Percentiles rank a stretch among this genome's conserved stretches.
These are phyloP conservation scores for Agriotes lineatus DNA, from an alignment of 2,888 invertebrate genomes.

Conservation along the genomic window DNA sequence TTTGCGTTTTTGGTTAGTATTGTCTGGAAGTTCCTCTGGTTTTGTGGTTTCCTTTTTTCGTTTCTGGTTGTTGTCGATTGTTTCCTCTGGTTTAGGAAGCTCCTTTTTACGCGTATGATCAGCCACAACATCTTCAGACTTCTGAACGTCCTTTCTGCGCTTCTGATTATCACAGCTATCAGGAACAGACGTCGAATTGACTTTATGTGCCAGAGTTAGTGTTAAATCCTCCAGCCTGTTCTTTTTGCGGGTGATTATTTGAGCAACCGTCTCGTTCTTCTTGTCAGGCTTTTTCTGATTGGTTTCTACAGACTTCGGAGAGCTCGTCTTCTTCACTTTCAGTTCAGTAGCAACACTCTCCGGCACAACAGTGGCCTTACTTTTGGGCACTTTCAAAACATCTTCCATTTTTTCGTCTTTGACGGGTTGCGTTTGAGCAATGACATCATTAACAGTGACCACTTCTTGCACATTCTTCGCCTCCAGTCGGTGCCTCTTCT, in stretches of 20 bases:
- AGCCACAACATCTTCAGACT: conserved; percentile 60
- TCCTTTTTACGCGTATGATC: conserved; percentile 61
- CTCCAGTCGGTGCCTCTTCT: conserved; percentile 80
- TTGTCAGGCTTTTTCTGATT: conserved; percentile 45
- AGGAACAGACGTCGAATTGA: conserved; percentile 59
- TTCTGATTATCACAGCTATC: conserved; percentile 11
- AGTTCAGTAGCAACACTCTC: conserved; percentile 62
- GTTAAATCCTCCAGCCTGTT: conserved; percentile 74
- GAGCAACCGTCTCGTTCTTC: conserved; percentile 59
- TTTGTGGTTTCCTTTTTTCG: conserved; percentile 6
- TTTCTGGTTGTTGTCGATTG: conserved; percentile 59
- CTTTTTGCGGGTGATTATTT: conserved; percentile 73
- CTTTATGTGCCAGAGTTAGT: conserved; percentile 73
- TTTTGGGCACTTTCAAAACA: conserved; percentile 33
- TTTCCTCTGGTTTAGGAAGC: neutral
- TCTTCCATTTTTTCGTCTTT: conserved; percentile 59
- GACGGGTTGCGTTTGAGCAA: conserved; percentile 54
- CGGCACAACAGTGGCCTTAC: conserved; percentile 47
- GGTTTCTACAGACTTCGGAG: conserved; percentile 39
- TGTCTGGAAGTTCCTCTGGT: neutral
- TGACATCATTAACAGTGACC: conserved; percentile 45
- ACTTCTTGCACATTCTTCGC: conserved; percentile 69
- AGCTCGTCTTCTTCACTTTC: conserved; percentile 61
- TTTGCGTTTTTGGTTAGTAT: conserved; percentile 10
- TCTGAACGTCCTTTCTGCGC: conserved; percentile 26